phyloP scores from a whole-genome alignment of 1,140 invertebrate species.

The Musca vetustissima region DNA sequence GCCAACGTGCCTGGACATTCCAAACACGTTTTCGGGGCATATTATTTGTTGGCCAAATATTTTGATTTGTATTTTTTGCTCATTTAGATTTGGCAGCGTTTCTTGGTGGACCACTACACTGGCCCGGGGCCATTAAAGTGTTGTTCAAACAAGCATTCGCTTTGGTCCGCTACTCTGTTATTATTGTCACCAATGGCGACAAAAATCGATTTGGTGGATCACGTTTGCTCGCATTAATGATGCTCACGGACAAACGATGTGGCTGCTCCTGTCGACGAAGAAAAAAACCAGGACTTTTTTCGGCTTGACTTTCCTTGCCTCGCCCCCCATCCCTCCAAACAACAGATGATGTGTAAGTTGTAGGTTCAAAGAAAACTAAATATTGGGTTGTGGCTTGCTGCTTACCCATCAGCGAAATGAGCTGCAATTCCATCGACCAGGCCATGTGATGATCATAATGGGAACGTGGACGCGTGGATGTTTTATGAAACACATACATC shows the following conservation, averaged over 20 bases:
- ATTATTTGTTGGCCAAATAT: not conserved
- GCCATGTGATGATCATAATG: too few species aligned
- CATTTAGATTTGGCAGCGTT: not conserved
- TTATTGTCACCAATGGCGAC: slow-evolving; percentile 24
- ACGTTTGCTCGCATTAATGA: not conserved
- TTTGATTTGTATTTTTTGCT: not conserved
- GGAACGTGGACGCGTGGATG: too few species aligned
- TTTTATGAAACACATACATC: too few species aligned
- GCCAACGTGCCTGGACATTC: not conserved
- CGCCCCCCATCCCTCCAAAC: too few species aligned
- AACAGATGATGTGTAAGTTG: too few species aligned
- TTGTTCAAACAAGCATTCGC: slow-evolving; percentile 20
- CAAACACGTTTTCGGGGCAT: slow-evolving; percentile 2
- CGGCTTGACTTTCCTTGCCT: too few species aligned
- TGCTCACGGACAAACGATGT: too few species aligned
- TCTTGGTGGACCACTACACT: not conserved
- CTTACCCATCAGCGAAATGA: too few species aligned
- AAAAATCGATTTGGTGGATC: slow-evolving; percentile 16
- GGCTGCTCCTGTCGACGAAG: not conserved
- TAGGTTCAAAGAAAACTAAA: too few species aligned
- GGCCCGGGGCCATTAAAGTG: slow-evolving; percentile 11
- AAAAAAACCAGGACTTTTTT: too few species aligned
- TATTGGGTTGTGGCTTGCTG: too few species aligned
- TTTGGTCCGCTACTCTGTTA: slow-evolving; percentile 4
- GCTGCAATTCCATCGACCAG: too few species aligned